A percentile compares a stretch with the other conserved stretches of the same genome.
Conservation (phyloP, 2,113 vertebrate genomes). For the Poicephalus gulielmi region DNA sequence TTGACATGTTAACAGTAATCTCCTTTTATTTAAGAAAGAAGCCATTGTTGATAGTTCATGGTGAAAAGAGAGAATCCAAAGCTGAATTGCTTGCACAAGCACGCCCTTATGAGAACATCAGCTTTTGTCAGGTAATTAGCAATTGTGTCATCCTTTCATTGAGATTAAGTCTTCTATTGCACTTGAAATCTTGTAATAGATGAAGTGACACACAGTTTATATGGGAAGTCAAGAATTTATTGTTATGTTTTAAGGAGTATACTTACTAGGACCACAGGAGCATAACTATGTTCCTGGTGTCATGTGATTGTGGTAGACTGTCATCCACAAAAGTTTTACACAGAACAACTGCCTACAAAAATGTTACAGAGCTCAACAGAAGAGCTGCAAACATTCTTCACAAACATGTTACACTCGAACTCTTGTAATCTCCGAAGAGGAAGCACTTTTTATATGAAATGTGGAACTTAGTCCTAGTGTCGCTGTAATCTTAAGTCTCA, state of each 20-base stretch:
- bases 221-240: neutral
- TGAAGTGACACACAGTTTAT: neutral
- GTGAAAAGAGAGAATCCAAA: slow-evolving; percentile 93
- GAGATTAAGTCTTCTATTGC: neutral
- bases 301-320: neutral
- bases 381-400: neutral
- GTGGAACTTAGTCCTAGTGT: neutral
- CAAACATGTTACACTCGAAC: neutral
- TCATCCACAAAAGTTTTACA: neutral
- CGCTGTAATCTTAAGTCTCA: neutral
- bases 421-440: neutral
- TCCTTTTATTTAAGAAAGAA: slow-evolving; percentile 77
- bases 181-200: neutral
- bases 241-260: neutral
- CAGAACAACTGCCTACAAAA: neutral
- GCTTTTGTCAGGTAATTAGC: slow-evolving; percentile 89
- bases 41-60: slow-evolving; percentile 91
- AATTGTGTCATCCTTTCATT: neutral
- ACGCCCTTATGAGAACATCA: slow-evolving; percentile 84
- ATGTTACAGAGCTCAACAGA: neutral
- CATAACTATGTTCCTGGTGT: neutral
- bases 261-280: neutral
- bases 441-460: neutral
- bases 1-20: neutral
- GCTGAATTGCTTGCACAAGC: slow-evolving; percentile 85